Base-by-base conservation (phyloP, 23 tunicate species). In the Halocynthia aurantium region DNA sequence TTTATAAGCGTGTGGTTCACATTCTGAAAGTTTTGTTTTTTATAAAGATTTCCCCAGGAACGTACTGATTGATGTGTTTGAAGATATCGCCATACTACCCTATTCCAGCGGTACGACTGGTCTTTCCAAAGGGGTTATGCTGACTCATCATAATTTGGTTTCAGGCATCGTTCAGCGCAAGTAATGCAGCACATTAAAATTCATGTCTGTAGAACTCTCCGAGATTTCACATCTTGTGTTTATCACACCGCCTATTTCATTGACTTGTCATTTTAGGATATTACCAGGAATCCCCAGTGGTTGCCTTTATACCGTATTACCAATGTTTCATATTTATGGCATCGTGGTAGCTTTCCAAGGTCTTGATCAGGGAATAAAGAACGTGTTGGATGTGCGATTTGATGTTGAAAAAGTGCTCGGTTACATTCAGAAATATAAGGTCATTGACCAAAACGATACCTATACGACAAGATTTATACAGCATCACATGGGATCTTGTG, bases 101-200 rank as follows among this genome's bases (percentile, higher is more conserved):
- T 58, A 58, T 60, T 72, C 61, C 50, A 60, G 51, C 52, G 71
- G 69, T 7, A 87, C 93, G 4, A 87, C 93, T 55, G 93, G 93
- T 10, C 57, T 83, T 31, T 82, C 93, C 7, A 87, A 87, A 70
- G 93, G 93, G n/a, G 93, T 87, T 10, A 76, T 87, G 83, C 69
- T 87, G 57, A 82, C 93, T 60, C 87, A 87, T 57, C 76, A 62
- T 21, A 77, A 77, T 50, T 54, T 84, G 51, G 76, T 84, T 0
- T 62, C 72, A 22, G 5, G 53, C 54, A 67, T 76, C 8, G 54
- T 10, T 7, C 19, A 54, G 60, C 6, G 62, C 78, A 74, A 56
- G 78, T 74, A 54, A 72, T 31, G 44, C 44, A 31, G 44, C 44
- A 31, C 44, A 31, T 0, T 31, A 31, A 31, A 31, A 31, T 31